Evolutionary conservation across 92 coral and sea anemone species (phyloP).

Genomic region (Nematostella vectensis): DNA sequence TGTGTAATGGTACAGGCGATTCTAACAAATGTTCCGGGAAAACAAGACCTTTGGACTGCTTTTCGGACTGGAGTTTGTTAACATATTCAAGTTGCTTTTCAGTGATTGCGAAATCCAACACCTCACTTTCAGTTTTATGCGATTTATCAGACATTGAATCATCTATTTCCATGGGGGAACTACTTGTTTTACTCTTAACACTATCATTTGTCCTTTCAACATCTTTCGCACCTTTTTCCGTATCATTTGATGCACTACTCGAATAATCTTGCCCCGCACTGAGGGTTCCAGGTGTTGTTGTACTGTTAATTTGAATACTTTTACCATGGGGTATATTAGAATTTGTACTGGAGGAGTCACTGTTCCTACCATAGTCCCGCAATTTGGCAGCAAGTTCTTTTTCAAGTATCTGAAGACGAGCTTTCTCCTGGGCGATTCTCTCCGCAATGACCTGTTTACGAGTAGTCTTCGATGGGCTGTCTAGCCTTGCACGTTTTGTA

Average conservation of each 20-base stretch:
- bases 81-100: conserved; percentile 43
- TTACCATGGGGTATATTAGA: background rate
- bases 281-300: background rate
- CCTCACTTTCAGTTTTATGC: too few species aligned
- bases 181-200: too few species aligned
- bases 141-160: too few species aligned
- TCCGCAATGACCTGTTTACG: conserved; percentile 51
- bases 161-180: too few species aligned
- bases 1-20: conserved; percentile 61
- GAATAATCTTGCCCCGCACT: background rate
- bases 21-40: conserved; percentile 30
- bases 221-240: background rate
- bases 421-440: conserved; percentile 71
- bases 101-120: conserved; percentile 14
- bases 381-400: conserved; percentile 74
- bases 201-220: background rate
- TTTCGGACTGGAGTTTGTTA: conserved; percentile 64
- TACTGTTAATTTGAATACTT: background rate
- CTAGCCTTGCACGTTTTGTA: conserved; percentile 10
- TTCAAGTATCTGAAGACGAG: conserved; percentile 67
- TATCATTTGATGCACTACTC: background rate
- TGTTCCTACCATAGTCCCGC: conserved; percentile 32
- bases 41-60: conserved; percentile 50
- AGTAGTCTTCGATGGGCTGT: conserved; percentile 32
- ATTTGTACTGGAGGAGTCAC: background rate